Evolutionary conservation across 2,113 vertebrate genomes (phyloP).

Genomic region (Silurus glanis): DNA sequence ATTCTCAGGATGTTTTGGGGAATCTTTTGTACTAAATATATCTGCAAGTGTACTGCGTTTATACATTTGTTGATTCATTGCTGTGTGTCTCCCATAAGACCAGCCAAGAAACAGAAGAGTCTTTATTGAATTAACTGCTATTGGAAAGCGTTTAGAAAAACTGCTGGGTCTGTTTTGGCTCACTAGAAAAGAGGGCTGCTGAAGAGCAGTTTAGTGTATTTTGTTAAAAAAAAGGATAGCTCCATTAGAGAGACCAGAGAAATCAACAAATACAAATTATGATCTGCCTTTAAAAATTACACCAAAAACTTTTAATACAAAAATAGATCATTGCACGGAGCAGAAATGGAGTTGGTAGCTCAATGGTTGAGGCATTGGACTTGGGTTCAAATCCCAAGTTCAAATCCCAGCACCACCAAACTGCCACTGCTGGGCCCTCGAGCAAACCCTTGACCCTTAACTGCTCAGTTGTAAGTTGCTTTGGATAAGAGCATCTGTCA

Average conservation of each 20-base stretch:
- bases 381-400: too few species aligned
- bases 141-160: constrained; percentile 65
- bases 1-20: neutral
- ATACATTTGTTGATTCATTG: constrained; percentile 55
- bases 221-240: neutral
- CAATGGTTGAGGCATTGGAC: too few species aligned
- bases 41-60: constrained; percentile 37
- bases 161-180: constrained; percentile 59
- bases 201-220: neutral
- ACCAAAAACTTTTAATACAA: neutral
- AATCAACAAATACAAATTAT: constrained; percentile 5
- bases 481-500: too few species aligned
- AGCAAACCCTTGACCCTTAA: too few species aligned
- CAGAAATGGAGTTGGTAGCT: too few species aligned
- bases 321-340: neutral
- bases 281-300: neutral
- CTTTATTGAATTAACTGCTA: constrained; percentile 72
- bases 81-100: constrained; percentile 57
- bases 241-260: neutral
- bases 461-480: too few species aligned
- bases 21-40: neutral
- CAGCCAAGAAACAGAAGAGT: constrained; percentile 56
- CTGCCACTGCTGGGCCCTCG: too few species aligned
- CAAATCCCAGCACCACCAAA: too few species aligned
- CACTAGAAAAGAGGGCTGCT: constrained; percentile 51